Evolutionary conservation across 2,888 invertebrate genomes (phyloP).

Genomic region (Macroteleia sp.): DNA sequence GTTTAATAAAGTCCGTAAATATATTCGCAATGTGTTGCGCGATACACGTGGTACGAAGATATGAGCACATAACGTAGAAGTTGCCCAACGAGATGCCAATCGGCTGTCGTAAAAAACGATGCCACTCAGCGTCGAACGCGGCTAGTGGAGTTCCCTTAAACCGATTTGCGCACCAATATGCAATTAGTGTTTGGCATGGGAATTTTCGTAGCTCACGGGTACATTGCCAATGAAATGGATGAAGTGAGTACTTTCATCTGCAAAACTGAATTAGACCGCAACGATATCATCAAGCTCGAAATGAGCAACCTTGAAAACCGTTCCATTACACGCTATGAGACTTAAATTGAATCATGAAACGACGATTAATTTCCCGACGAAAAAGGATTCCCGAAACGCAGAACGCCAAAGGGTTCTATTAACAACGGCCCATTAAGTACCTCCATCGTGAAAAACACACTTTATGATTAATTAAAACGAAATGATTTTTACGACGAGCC

Average conservation of each 20-base stretch:
- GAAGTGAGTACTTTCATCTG: constrained; percentile 11
- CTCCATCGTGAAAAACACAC: neutral
- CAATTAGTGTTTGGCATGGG: constrained; percentile 60
- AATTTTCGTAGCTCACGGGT: constrained; percentile 53
- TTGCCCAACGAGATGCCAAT: constrained; percentile 60
- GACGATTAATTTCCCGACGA: constrained; percentile 1
- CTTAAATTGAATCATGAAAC: constrained; percentile 19
- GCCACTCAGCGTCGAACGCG: constrained; percentile 44
- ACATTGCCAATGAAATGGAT: constrained; percentile 19
- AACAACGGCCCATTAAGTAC: neutral
- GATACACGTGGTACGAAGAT: constrained; percentile 37
- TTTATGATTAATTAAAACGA: constrained; percentile 3
- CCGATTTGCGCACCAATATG: constrained; percentile 58
- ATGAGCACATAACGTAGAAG: constrained; percentile 38
- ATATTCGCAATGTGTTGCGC: constrained; percentile 28
- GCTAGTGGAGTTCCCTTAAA: constrained; percentile 52
- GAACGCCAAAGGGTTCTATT: neutral
- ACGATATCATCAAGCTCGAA: constrained; percentile 33
- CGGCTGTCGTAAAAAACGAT: constrained; percentile 59
- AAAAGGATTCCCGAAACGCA: neutral
- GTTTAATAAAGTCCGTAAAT: constrained; percentile 29
- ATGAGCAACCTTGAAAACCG: constrained; percentile 32
- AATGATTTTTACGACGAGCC: neutral
- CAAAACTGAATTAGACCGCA: constrained; percentile 69
- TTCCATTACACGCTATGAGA: constrained; percentile 15